Evolutionary conservation across 2,797 vertebrate genomes (phyloP).

Genomic region (Aulostomus chinensis): DNA sequence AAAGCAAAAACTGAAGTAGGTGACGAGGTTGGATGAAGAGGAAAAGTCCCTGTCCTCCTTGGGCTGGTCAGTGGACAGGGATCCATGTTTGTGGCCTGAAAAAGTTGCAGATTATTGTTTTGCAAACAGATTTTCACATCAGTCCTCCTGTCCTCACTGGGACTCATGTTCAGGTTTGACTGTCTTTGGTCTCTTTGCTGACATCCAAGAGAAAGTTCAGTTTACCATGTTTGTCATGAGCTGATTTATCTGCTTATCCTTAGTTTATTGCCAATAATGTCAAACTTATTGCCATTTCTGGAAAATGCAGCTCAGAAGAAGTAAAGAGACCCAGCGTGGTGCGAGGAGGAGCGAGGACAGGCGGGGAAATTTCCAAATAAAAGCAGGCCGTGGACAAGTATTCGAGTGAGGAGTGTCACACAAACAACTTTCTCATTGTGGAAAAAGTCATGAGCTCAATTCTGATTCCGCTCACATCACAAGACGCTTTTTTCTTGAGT

Average conservation of each 20-base stretch:
- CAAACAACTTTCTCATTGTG: conserved; percentile 72
- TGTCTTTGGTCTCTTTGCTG: too few relatives aligned
- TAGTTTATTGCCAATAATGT: conserved; percentile 62
- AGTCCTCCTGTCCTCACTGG: too few relatives aligned
- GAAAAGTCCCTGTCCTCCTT: too few relatives aligned
- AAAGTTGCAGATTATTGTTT: too few relatives aligned
- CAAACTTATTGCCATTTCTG: conserved; percentile 43
- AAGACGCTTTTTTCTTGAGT: conserved; percentile 12
- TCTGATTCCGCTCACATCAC: conserved; percentile 55
- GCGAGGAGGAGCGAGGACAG: too few relatives aligned
- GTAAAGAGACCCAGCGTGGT: conserved; percentile 16
- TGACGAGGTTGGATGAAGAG: too few relatives aligned
- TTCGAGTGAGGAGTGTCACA: conserved; percentile 66
- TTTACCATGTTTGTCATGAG: conserved; percentile 50
- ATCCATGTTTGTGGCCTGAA: too few relatives aligned
- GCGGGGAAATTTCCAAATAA: conserved; percentile 75
- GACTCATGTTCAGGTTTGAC: too few relatives aligned
- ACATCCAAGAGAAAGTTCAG: conserved; percentile 17
- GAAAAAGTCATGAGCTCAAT: conserved; percentile 72
- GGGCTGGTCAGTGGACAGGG: too few relatives aligned
- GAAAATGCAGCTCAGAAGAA: conserved; percentile 51
- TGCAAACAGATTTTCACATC: too few relatives aligned
- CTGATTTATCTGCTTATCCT: conserved; percentile 52
- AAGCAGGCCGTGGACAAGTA: conserved; percentile 52
- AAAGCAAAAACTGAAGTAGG: too few relatives aligned